Evolutionary conservation across 2,797 vertebrate genomes (phyloP), one percentile per base, ranked within the genome.

Genomic region (Mareca strepera): DNA sequence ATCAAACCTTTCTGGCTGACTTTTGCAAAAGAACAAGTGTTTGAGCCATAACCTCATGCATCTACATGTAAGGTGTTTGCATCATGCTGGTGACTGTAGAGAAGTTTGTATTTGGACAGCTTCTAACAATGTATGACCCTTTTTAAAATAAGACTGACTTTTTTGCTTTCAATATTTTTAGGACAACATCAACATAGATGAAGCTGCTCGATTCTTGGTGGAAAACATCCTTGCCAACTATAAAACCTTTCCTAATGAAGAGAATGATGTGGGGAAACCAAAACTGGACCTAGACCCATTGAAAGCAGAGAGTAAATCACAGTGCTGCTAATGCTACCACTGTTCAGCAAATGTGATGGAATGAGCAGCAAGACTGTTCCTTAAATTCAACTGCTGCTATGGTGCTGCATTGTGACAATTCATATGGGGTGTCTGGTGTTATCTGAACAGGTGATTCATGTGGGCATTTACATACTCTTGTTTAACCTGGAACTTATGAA

Each of bases 161-260:
- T 0, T 72, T 77, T 88, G 13, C 43, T 95, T 96, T 92, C 18
- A 41, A 84, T 29, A 12, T 75, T 92, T 96, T 48, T 92, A 99
- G 99, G 99, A 99, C 95, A 99, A 99, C 96, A 98, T 99, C 95
- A 99, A 99, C 55, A 99, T 99, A 74, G 99, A 99, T 0, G 99
- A 99, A 94, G 99, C 99, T 3, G 98, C 99, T n/a, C 98, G 98
- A 62, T 99, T 99, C 97, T 97, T 99, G 97, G 99, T 99, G 96
- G 99, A 99, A 96, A 99, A 99, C 86, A 99, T 99, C 95, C 98
- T 99, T 92, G 96, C 98, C 29, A 99, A 99, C 44, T 98, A 98
- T 94, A 99, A 98, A 97, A 98, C 97, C 86, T 98, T 99, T 95
- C 98, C 98, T 2, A 98, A 98, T 15, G 99, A 99, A 97, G 99